Percentiles rank a stretch among this genome's conserved stretches.
Conservation (phyloP, 2,888 invertebrate species). For the Cantharis rustica region DNA sequence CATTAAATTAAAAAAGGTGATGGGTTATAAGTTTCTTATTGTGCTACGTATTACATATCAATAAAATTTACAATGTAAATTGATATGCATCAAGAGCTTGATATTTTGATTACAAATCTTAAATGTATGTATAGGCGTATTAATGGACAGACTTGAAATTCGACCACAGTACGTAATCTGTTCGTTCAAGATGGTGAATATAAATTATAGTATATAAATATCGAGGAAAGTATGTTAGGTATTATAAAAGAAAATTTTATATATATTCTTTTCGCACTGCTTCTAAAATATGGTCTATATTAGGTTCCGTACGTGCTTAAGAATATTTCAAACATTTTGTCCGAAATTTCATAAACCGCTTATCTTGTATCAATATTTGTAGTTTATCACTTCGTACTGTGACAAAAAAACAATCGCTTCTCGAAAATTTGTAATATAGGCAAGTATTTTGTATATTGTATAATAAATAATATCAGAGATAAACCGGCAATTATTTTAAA, state of each 20-base stretch:
- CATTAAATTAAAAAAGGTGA: neutral
- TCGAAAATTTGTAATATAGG: neutral
- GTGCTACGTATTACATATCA: neutral
- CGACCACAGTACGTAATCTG: conserved; percentile 33
- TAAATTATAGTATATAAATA: conserved; percentile 53
- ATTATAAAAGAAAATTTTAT: conserved; percentile 31
- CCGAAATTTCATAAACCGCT: conserved; percentile 57
- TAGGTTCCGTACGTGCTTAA: conserved; percentile 51
- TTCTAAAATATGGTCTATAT: conserved; percentile 41
- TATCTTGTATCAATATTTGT: conserved; percentile 59
- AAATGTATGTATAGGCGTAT: neutral
- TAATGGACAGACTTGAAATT: conserved; percentile 37
- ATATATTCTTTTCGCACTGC: conserved; percentile 16
- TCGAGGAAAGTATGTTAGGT: conserved; percentile 47
- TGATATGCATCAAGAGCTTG: neutral
- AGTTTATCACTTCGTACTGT: conserved; percentile 49
- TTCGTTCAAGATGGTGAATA: conserved; percentile 50
- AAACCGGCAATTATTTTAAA: too few species aligned
- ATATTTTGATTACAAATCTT: neutral
- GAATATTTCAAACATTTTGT: conserved; percentile 56
- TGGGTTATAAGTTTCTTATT: neutral
- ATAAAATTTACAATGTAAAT: neutral
- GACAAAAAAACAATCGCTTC: conserved; percentile 26
- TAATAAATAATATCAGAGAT: too few species aligned
- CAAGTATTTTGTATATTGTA: neutral